Evolutionary conservation across 2,113 vertebrate genomes (phyloP).

Genomic region (Pelecanus crispus): DNA sequence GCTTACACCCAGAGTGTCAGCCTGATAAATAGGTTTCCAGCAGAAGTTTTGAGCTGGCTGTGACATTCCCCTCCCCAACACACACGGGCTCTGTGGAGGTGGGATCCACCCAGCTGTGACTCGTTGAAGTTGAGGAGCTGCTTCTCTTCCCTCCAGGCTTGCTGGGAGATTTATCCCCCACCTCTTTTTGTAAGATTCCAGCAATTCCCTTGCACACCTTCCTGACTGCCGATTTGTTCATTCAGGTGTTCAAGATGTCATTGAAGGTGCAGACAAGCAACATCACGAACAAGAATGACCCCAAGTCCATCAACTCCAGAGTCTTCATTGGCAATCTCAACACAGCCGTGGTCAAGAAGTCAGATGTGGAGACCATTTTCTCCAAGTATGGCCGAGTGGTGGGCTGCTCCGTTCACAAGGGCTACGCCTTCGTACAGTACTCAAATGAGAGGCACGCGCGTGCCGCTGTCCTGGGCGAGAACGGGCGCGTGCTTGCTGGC

Average conservation of each 20-base stretch:
- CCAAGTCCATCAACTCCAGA: constrained; percentile 92
- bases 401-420: constrained; percentile 91
- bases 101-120: too few relatives aligned
- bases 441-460: constrained; percentile 87
- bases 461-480: constrained; percentile 89
- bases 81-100: neutral
- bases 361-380: constrained; percentile 91
- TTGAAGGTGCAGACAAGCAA: constrained; percentile 93
- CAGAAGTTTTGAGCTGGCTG: neutral
- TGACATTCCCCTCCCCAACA: neutral
- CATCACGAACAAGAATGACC: constrained; percentile 96
- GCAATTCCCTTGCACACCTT: neutral
- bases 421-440: constrained; percentile 94
- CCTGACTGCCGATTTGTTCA: neutral
- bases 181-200: neutral
- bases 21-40: neutral
- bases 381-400: constrained; percentile 89
- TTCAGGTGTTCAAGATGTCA: constrained; percentile 81
- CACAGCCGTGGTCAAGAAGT: constrained; percentile 92
- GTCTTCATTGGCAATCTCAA: constrained; percentile 97
- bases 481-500: constrained; percentile 87
- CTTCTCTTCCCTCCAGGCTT: neutral
- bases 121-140: neutral
- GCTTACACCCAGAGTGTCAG: neutral
- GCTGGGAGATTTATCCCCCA: neutral